Evolutionary conservation across 2,797 vertebrate species (phyloP).

Genomic region (Parauchenoglanis punctatus): DNA sequence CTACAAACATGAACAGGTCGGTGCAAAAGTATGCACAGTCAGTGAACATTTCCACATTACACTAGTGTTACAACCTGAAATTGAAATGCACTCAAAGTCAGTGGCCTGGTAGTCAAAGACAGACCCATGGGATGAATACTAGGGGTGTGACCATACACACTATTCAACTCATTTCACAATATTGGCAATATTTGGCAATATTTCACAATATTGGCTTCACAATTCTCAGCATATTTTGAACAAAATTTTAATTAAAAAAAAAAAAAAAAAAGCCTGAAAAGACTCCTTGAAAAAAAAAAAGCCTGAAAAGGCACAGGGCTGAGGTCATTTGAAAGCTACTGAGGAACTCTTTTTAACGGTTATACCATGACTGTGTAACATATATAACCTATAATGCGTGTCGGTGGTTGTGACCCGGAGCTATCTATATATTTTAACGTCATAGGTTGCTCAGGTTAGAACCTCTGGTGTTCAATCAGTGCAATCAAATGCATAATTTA

Average conservation of each 20-base stretch:
- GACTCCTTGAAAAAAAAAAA: background rate
- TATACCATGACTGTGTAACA: background rate
- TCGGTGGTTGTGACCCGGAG: background rate
- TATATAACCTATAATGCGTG: background rate
- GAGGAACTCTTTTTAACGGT: background rate
- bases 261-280: background rate
- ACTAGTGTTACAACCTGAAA: background rate
- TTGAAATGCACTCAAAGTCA: background rate
- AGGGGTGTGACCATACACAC: background rate
- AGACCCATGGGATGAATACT: background rate
- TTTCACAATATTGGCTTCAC: background rate
- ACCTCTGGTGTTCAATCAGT: background rate
- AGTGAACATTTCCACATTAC: background rate
- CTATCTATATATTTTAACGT: background rate
- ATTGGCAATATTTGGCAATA: too few species aligned
- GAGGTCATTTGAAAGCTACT: background rate
- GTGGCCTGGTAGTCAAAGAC: background rate
- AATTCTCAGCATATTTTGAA: background rate
- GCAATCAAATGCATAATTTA: background rate
- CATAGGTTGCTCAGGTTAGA: background rate
- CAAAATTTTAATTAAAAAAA: background rate
- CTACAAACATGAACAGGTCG: background rate
- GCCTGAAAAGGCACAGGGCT: background rate
- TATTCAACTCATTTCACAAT: background rate
- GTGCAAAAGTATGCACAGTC: background rate